Percentiles rank a stretch among this genome's conserved stretches.
phyloP scores from a whole-genome alignment of 2,113 vertebrate genomes.

The Triplophysa siluroides region DNA sequence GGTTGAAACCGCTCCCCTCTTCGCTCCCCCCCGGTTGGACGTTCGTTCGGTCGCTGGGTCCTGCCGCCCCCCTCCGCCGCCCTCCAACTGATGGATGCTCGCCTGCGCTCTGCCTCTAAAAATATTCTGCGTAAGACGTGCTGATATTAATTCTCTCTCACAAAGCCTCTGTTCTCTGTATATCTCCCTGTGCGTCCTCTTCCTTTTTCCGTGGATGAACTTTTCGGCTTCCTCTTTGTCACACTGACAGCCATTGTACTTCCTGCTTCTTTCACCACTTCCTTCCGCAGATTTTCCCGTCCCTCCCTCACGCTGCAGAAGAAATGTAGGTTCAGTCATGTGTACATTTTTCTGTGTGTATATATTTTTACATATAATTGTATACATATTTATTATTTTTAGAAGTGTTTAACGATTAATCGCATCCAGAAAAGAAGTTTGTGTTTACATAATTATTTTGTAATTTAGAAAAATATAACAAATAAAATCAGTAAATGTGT shows the following conservation, averaged over 20 bases:
- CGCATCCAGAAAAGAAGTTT: too few relatives aligned
- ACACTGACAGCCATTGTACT: constrained; percentile 4
- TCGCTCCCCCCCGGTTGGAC: constrained; percentile 23
- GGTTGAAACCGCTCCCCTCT: constrained; percentile 46
- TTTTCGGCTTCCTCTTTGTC: constrained; percentile 10
- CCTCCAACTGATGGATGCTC: constrained; percentile 50
- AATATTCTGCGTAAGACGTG: constrained; percentile 30
- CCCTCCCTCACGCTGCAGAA: neutral
- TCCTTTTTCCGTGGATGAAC: constrained; percentile 37
- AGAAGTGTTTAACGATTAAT: too few relatives aligned
- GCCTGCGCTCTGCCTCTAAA: constrained; percentile 40
- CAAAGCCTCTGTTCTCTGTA: constrained; percentile 27
- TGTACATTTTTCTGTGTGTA: too few relatives aligned
- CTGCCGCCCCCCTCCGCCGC: neutral
- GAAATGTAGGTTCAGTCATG: neutral
- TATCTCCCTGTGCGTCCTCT: constrained; percentile 32
- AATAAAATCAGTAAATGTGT: too few relatives aligned
- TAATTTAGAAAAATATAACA: too few relatives aligned
- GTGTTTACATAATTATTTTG: too few relatives aligned
- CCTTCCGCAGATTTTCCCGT: neutral
- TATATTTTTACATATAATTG: too few relatives aligned
- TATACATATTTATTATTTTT: too few relatives aligned
- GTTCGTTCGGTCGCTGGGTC: constrained; percentile 16
- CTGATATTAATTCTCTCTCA: constrained; percentile 41
- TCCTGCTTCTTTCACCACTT: neutral